Conservation (phyloP, 2,888 invertebrate species). For the Balanococcus diminutus region DNA sequence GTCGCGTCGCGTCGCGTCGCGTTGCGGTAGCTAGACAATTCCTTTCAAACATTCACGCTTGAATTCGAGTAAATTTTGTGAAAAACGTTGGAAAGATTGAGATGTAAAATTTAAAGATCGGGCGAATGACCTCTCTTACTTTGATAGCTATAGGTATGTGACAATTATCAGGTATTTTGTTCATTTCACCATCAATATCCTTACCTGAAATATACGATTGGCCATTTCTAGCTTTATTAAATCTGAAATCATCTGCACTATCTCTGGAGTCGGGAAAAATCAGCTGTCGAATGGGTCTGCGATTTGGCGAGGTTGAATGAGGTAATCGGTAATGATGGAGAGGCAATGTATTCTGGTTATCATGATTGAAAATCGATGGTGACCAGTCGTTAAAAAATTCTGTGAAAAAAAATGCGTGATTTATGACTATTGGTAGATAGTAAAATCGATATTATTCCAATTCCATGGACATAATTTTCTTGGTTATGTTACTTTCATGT, state of each 20-base stretch:
- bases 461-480: no score
- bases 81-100: not conserved
- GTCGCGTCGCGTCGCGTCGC: no score
- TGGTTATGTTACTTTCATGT: no score
- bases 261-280: constrained; percentile 22
- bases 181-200: not conserved
- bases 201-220: not conserved
- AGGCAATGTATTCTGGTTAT: not conserved
- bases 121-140: not conserved
- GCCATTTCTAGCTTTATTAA: not conserved
- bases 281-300: constrained; percentile 17
- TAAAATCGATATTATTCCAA: no score
- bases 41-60: not conserved
- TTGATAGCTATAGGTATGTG: not conserved
- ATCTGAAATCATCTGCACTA: not conserved
- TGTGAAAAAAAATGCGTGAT: not conserved
- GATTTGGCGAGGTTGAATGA: not conserved
- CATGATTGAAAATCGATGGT: constrained; percentile 25
- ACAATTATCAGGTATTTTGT: not conserved
- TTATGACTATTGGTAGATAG: not conserved
- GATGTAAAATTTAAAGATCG: not conserved
- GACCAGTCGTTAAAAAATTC: constrained; percentile 47
- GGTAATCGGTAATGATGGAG: not conserved
- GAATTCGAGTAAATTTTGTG: not conserved
- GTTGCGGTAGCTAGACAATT: no score